Evolutionary conservation across 2,797 vertebrate species (phyloP).

Genomic region (Sphaeramia orbicularis): DNA sequence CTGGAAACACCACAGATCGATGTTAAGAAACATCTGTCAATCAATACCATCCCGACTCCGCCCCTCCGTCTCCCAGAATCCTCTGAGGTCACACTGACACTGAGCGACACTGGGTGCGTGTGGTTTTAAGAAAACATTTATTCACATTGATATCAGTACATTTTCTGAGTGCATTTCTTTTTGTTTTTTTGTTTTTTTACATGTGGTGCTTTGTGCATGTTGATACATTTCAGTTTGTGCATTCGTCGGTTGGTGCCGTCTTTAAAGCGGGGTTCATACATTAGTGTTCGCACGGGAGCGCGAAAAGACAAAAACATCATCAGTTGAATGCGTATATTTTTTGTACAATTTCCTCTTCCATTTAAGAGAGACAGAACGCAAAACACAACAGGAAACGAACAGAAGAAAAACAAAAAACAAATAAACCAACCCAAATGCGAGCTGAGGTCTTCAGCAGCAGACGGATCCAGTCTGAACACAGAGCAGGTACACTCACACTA

Average conservation of each 20-base stretch:
- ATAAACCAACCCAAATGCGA: slow-evolving; percentile 50
- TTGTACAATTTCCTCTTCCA: slow-evolving; percentile 74
- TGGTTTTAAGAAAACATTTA: slow-evolving; percentile 81
- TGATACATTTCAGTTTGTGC: slow-evolving; percentile 46
- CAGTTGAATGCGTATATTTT: slow-evolving; percentile 70
- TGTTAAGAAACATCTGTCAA: too few relatives aligned
- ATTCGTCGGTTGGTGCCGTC: slow-evolving; percentile 34
- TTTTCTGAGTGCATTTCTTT: not conserved
- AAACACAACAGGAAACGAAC: slow-evolving; percentile 59
- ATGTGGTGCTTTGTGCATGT: slow-evolving; percentile 67
- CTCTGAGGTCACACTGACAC: not conserved
- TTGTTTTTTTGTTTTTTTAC: slow-evolving; percentile 69
- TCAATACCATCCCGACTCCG: too few relatives aligned
- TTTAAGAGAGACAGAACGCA: slow-evolving; percentile 70
- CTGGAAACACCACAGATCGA: too few relatives aligned
- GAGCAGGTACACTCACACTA: slow-evolving; percentile 75
- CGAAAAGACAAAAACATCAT: slow-evolving; percentile 66
- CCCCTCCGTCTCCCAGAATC: not conserved
- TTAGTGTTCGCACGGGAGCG: slow-evolving; percentile 36
- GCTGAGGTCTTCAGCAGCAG: slow-evolving; percentile 74
- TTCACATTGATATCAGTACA: slow-evolving; percentile 86
- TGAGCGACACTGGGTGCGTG: slow-evolving; percentile 18
- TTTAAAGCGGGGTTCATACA: slow-evolving; percentile 36
- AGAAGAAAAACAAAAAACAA: slow-evolving; percentile 53
- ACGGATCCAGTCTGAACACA: slow-evolving; percentile 73